phyloP scores from a whole-genome alignment of 2,888 invertebrate genomes.

The Eupithecia centaureata region DNA sequence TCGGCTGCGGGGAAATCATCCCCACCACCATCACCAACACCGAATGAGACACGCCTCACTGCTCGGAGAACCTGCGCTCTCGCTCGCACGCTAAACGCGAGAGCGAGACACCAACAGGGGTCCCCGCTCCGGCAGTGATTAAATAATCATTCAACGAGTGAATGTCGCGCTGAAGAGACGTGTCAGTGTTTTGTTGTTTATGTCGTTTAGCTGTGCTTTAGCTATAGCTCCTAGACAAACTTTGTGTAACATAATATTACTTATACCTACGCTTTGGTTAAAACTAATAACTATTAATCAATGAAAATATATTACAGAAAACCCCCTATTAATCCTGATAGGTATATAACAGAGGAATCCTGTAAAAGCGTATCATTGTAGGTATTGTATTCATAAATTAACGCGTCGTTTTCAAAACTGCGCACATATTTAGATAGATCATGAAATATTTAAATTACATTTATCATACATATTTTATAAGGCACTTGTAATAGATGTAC shows the following conservation, averaged over 20 bases:
- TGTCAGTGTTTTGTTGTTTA: constrained; percentile 37
- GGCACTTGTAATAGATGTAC: constrained; percentile 18
- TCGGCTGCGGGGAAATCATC: constrained; percentile 70
- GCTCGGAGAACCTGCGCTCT: constrained; percentile 58
- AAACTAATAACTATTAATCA: neutral
- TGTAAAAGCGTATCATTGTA: constrained; percentile 21
- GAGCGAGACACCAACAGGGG: constrained; percentile 56
- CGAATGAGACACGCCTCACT: constrained; percentile 67
- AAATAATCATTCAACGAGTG: constrained; percentile 44
- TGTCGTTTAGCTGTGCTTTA: neutral
- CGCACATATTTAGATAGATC: constrained; percentile 34
- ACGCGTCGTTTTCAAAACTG: constrained; percentile 41
- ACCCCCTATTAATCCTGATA: neutral
- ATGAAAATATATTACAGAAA: neutral
- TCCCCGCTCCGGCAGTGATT: constrained; percentile 56
- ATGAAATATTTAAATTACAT: constrained; percentile 25
- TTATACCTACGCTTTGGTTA: neutral
- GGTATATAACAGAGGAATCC: neutral
- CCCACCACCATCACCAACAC: constrained; percentile 49
- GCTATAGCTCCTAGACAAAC: neutral
- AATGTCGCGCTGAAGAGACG: constrained; percentile 47
- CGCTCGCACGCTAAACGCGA: constrained; percentile 46
- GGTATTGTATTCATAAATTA: constrained; percentile 1
- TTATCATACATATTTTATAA: constrained; percentile 30
- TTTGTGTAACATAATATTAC: neutral